Evolutionary conservation across 2,888 invertebrate species (phyloP).

Genomic region (Drosophila yooni): DNA sequence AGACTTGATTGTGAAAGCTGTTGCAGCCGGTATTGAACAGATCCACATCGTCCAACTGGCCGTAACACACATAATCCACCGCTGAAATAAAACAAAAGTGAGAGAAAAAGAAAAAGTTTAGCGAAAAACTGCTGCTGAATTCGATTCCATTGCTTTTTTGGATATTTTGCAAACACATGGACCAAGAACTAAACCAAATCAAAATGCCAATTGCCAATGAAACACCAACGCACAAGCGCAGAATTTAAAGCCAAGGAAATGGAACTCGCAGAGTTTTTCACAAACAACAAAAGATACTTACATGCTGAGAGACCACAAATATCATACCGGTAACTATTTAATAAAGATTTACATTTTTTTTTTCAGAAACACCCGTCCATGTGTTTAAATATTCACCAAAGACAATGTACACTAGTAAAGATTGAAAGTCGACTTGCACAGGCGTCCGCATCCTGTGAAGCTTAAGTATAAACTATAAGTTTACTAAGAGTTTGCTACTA

Average conservation of each 20-base stretch:
- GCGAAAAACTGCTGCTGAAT: conserved; percentile 75
- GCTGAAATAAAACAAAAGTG: conserved; percentile 65
- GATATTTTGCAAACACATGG: conserved; percentile 84
- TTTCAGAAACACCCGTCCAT: conserved; percentile 59
- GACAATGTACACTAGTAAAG: conserved; percentile 50
- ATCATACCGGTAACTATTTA: conserved; percentile 9
- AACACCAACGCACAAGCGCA: conserved; percentile 7
- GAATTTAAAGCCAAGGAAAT: conserved; percentile 71
- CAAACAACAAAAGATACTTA: conserved; percentile 62
- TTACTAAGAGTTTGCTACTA: background rate
- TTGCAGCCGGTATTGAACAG: conserved; percentile 80
- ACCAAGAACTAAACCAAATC: conserved; percentile 74
- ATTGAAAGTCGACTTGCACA: conserved; percentile 5
- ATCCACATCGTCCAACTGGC: conserved; percentile 82
- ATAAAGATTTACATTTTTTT: conserved; percentile 8
- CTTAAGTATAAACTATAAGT: background rate
- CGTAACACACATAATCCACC: conserved; percentile 82
- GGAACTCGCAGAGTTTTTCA: conserved; percentile 78
- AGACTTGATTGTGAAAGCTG: conserved; percentile 82
- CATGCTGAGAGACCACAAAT: conserved; percentile 38
- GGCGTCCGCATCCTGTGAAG: conserved; percentile 21
- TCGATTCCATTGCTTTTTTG: conserved; percentile 82
- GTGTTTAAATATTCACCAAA: conserved; percentile 77
- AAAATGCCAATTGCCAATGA: conserved; percentile 51
- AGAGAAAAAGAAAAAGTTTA: conserved; percentile 32